Conservation (phyloP, 2,113 vertebrate genomes). For the Calcarius ornatus region DNA sequence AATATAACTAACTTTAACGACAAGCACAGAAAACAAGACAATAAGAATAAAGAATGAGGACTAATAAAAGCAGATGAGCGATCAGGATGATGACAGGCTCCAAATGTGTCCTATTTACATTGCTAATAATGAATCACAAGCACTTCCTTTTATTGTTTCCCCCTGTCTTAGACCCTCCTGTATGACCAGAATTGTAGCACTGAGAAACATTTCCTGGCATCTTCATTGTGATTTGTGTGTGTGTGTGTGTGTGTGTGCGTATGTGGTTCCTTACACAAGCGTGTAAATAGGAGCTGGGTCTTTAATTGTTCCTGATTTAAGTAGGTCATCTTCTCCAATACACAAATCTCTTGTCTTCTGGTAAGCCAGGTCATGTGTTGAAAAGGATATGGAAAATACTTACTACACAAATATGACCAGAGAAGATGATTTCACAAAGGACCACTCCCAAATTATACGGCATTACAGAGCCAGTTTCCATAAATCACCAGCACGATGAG, state of each 20-base stretch:
- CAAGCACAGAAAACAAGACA: conserved; percentile 31
- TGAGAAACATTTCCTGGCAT: conserved; percentile 1
- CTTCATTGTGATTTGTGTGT: not conserved
- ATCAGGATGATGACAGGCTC: conserved; percentile 47
- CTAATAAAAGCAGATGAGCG: conserved; percentile 54
- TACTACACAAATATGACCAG: not conserved
- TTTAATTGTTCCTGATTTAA: conserved; percentile 57
- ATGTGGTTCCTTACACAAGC: not conserved
- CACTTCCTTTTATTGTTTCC: not conserved
- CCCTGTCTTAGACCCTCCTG: not conserved
- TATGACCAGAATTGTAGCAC: conserved; percentile 7
- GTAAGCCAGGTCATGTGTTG: not conserved
- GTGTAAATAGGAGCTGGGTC: not conserved
- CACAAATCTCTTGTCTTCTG: not conserved
- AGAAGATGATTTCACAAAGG: not conserved
- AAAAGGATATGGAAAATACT: not conserved
- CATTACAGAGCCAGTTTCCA: not conserved
- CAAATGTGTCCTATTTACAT: conserved; percentile 60
- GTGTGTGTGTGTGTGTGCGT: not conserved
- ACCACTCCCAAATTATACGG: not conserved
- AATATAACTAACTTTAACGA: conserved; percentile 45
- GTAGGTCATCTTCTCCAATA: conserved; percentile 22
- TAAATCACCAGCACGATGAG: not conserved
- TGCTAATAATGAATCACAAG: conserved; percentile 47
- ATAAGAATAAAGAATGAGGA: conserved; percentile 56